These are phyloP conservation scores for Hydraecia micacea DNA, from an alignment of 2,888 invertebrate species.

Conservation along the genomic window DNA sequence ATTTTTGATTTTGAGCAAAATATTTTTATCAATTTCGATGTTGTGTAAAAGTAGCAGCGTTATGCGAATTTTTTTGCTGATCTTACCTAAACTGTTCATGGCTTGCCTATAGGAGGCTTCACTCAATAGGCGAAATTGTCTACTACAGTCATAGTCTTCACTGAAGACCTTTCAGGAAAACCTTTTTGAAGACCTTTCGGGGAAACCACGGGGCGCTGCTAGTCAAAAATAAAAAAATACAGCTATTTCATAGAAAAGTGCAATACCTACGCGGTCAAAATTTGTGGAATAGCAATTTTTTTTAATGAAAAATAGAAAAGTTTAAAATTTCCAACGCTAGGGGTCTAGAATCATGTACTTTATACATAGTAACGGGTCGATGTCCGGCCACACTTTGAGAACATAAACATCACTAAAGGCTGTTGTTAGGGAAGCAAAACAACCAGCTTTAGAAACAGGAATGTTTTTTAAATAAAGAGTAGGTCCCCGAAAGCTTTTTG, in stretches of 20 bases:
- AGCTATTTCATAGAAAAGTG: too few relatives aligned
- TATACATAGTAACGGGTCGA: neutral
- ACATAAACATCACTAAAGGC: constrained; percentile 4
- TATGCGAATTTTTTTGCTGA: too few relatives aligned
- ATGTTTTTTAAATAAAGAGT: constrained; percentile 27
- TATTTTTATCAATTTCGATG: neutral
- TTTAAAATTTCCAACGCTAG: too few relatives aligned
- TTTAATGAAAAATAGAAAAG: too few relatives aligned
- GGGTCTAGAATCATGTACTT: neutral
- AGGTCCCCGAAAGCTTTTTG: constrained; percentile 8
- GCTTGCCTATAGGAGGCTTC: neutral
- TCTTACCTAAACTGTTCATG: neutral
- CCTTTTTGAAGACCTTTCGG: too few relatives aligned
- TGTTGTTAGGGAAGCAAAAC: constrained; percentile 6
- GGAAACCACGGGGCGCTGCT: too few relatives aligned
- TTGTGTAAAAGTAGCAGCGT: too few relatives aligned
- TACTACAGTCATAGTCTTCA: constrained; percentile 5
- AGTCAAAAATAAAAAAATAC: too few relatives aligned
- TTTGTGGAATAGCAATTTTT: too few relatives aligned
- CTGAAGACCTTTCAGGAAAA: neutral
- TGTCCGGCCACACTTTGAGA: too few relatives aligned
- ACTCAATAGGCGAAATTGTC: neutral
- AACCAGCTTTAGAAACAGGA: constrained; percentile 6
- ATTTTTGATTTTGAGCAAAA: neutral
- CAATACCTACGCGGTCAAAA: too few relatives aligned